Percentiles rank a stretch among this genome's conserved stretches.
Conservation (phyloP, 2,888 invertebrate genomes). For the Hydropsyche betteni region DNA sequence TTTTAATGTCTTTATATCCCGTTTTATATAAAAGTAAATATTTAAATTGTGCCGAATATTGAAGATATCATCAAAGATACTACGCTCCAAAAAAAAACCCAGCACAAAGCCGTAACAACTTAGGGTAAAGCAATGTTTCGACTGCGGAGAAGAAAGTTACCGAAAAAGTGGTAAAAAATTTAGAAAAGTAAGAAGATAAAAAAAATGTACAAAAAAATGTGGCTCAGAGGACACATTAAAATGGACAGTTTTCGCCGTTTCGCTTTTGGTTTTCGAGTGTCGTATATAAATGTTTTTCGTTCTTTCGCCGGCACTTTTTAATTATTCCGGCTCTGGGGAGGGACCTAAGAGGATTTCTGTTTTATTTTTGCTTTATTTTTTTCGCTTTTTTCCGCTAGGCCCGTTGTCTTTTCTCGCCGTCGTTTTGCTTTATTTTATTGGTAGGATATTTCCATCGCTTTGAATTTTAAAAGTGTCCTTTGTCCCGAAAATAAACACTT, state of each 20-base stretch:
- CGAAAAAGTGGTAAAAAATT: too few relatives aligned
- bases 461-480: constrained; percentile 21
- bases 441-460: constrained; percentile 15
- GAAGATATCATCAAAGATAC: too few relatives aligned
- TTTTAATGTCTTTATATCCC: too few relatives aligned
- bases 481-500: constrained; percentile 23
- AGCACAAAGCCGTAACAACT: too few relatives aligned
- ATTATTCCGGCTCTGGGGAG: constrained; percentile 3
- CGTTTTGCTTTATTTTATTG: constrained; percentile 24
- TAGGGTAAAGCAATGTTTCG: too few relatives aligned
- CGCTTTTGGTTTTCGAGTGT: constrained; percentile 7
- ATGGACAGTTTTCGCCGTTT: constrained; percentile 21
- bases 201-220: not conserved
- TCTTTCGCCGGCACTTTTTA: constrained; percentile 6
- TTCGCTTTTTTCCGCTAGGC: too few relatives aligned
- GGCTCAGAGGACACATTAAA: not conserved
- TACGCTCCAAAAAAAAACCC: too few relatives aligned
- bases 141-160: too few relatives aligned
- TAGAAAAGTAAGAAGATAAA: not conserved
- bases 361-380: not conserved
- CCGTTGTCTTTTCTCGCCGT: not conserved
- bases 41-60: too few relatives aligned
- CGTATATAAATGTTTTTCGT: constrained; percentile 22
- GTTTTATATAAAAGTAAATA: too few relatives aligned
- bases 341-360: constrained; percentile 4